Evolutionary conservation across 2,888 invertebrate genomes (phyloP).

Genomic region (Saturnia japonica): DNA sequence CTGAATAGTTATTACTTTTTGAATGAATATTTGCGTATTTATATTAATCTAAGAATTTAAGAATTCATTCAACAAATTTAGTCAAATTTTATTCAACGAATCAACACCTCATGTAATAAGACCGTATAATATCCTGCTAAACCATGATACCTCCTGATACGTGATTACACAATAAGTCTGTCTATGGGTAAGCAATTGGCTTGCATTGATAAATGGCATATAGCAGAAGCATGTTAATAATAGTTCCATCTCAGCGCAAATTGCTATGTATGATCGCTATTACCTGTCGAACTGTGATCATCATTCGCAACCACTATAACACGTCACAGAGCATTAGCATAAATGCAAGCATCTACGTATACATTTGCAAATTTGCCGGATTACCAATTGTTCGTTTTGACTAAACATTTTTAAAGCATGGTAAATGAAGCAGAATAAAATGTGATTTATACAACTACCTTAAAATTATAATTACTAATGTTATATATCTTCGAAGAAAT

Average conservation of each 20-base stretch:
- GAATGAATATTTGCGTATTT: neutral
- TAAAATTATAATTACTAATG: neutral
- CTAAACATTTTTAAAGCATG: neutral
- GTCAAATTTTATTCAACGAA: too few species aligned
- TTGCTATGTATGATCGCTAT: slow-evolving; percentile 75
- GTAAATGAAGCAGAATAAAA: neutral
- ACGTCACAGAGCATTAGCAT: slow-evolving; percentile 13
- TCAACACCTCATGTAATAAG: neutral
- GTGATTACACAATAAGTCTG: slow-evolving; percentile 46
- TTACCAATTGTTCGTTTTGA: neutral
- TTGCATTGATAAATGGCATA: slow-evolving; percentile 29
- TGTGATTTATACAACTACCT: neutral
- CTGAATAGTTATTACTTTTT: neutral
- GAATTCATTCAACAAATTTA: too few species aligned
- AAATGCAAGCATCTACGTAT: slow-evolving; percentile 3
- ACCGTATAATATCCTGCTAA: neutral
- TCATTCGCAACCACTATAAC: slow-evolving; percentile 51
- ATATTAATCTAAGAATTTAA: neutral
- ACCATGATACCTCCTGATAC: slow-evolving; percentile 32
- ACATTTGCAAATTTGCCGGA: neutral
- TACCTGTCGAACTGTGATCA: slow-evolving; percentile 58
- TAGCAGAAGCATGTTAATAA: slow-evolving; percentile 48
- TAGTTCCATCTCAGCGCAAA: slow-evolving; percentile 68
- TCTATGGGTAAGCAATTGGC: slow-evolving; percentile 37
- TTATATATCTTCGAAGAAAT: neutral